phyloP scores from a whole-genome alignment of 1,140 invertebrate species.

The Drosophila lowei region DNA sequence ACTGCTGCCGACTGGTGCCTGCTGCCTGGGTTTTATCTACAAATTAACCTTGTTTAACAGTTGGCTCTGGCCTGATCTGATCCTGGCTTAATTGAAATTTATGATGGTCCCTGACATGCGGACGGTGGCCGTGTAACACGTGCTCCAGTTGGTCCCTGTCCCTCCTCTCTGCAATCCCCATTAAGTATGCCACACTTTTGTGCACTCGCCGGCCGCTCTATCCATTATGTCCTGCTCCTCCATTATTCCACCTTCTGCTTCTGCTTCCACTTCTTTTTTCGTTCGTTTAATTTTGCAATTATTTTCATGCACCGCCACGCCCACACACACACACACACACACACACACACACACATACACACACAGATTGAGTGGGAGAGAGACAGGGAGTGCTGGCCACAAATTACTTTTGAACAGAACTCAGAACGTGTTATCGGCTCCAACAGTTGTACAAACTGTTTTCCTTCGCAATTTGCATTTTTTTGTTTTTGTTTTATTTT shows the following conservation, averaged over 20 bases:
- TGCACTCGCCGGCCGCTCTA: conserved; percentile 5
- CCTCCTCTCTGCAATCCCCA: conserved; percentile 1
- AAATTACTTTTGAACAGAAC: conserved; percentile 76
- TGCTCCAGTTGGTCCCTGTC: conserved; percentile 21
- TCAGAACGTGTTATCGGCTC: conserved; percentile 71
- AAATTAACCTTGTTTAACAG: conserved; percentile 60
- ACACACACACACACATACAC: conserved; percentile 3
- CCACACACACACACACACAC: conserved; percentile 15
- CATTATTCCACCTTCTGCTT: neutral
- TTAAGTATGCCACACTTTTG: conserved; percentile 68
- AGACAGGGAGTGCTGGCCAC: conserved; percentile 26
- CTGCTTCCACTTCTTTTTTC: neutral
- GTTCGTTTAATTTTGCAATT: conserved; percentile 67
- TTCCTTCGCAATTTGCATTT: conserved; percentile 8
- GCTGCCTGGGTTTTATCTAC: conserved; percentile 46
- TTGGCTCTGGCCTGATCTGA: conserved; percentile 44
- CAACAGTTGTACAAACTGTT: conserved; percentile 72
- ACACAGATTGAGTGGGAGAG: conserved; percentile 5
- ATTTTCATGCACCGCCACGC: conserved; percentile 66
- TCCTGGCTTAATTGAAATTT: conserved; percentile 72
- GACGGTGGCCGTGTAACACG: conserved; percentile 15
- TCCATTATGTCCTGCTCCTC: too few species aligned
- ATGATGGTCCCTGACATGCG: conserved; percentile 51
- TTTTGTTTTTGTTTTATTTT: neutral
- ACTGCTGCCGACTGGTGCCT: neutral